Base-by-base conservation (phyloP, 2,797 vertebrate species). In the Podargus strigoides region DNA sequence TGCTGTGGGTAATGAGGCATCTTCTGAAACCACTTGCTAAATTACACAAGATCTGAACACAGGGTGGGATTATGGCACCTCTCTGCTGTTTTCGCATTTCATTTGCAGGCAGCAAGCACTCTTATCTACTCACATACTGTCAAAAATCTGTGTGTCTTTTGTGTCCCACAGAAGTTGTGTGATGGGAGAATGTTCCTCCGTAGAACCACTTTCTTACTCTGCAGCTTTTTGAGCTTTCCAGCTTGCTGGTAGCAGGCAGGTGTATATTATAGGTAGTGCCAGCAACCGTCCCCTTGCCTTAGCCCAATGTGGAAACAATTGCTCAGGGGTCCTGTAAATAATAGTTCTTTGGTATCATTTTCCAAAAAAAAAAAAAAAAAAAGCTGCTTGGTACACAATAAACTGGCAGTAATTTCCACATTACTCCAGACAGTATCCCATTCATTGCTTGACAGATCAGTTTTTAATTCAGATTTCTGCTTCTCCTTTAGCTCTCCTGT, bases 401-500 rank as follows among this genome's bases (percentile, higher is more conserved):
- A 76, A 1, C 44, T 55, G 70, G 73, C 80, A 83, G 89, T 46
- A 72, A 88, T 87, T 89, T 94, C 84, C 77, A 60, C 49, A 44
- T 90, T 89, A 67, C 55, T 93, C 69, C 70, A 85, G 47, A 87
- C 37, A 79, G 41, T 63, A 62, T 72, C 44, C 50, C 56, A 52
- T 85, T 89, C 78, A 70, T 36, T 69, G 36, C 32, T 78, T 85
- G 87, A 92, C 55, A 68, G 77, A 74, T 92, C 30, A 2, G 1
- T 36, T 64, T 87, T 96, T 84, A 84, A 77, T 93, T 91, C 73
- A 37, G 64, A 58, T 86, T 92, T 77, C 60, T 70, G 55, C 44
- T 83, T 91, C 44, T 93, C 39, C 73, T 85, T 76, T 83, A 81
- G 27, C 76, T 67, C 44, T 90, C 75, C 78, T 74, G 21, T 89